Evolutionary conservation across 1,140 invertebrate genomes (phyloP), one percentile per base, ranked within the genome.

Genomic region (Pectinophora gossypiella): DNA sequence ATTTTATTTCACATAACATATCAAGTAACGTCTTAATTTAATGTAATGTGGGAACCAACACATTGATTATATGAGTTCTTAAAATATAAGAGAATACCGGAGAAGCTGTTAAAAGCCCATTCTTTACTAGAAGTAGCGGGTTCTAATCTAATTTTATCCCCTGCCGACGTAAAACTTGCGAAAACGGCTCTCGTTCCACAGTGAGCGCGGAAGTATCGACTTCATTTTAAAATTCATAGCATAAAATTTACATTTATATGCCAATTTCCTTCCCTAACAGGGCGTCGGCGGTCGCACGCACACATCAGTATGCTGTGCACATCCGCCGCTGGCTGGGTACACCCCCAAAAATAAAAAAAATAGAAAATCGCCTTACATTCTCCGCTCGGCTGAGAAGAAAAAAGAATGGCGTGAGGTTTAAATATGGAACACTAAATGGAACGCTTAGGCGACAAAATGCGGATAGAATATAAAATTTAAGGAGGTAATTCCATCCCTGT

Each of bases 221-320:
- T 87, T 71, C 73, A 85, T 85, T 87, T 85, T 87, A 87, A 87
- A 87, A 87, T 87, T 87, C 84, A 87, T 87, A 78, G 84, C 84
- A 84, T 87, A 85, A 87, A 85, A 87, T 87, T 85, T 87, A 85
- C 84, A 87, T 87, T 87, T 87, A 87, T 87, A 85, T 85, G 84
- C 84, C 84, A 85, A 87, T 87, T 87, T 87, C 79, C 84, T 84
- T 82, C 79, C 83, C 73, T 84, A 84, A 81, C 80, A 76, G 78
- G 72, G 76, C 69, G 70, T 74, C 72, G 71, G 77, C 72, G 73
- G 78, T 76, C 66, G 68, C 71, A 79, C 79, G 76, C 79, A 82
- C 76, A 84, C 81, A 86, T 87, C 79, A 80, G 68, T 84, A 87
- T 84, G 76, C 77, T 57, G 70, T 64, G 77, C 75, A 84, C 79